Evolutionary conservation across 2,888 invertebrate species (phyloP).

Genomic region (Ferrisia virgata): DNA sequence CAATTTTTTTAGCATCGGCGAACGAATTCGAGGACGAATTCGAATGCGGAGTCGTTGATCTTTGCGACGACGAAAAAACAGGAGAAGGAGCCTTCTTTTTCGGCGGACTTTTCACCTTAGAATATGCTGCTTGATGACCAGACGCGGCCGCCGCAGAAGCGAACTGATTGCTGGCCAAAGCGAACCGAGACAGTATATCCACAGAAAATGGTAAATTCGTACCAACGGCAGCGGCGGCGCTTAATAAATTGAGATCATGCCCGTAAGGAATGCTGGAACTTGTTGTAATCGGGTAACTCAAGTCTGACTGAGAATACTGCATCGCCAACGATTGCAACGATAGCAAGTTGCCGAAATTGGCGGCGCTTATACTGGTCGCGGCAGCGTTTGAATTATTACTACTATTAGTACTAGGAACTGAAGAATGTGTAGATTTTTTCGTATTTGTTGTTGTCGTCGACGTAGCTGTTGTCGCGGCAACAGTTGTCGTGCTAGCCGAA

Average conservation of each 20-base stretch:
- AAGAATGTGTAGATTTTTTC: conserved; percentile 26
- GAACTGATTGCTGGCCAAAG: neutral
- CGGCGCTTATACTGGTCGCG: neutral
- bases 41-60: neutral
- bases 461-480: neutral
- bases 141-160: neutral
- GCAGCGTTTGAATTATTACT: conserved; percentile 33
- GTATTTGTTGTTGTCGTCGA: neutral
- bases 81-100: conserved; percentile 23
- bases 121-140: neutral
- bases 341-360: neutral
- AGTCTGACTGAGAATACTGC: conserved; percentile 27
- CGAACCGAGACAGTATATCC: conserved; percentile 29
- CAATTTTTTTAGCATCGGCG: neutral
- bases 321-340: neutral
- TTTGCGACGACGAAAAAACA: neutral
- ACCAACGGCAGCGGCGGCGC: neutral
- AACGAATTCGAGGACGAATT: neutral
- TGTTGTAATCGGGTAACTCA: neutral
- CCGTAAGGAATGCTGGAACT: conserved; percentile 22
- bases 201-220: neutral
- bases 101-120: conserved; percentile 29
- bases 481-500: neutral
- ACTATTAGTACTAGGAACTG: conserved; percentile 41
- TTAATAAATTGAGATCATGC: conserved; percentile 36